Conservation (phyloP, 2,888 invertebrate genomes). For the Chymomyza caudatula region DNA sequence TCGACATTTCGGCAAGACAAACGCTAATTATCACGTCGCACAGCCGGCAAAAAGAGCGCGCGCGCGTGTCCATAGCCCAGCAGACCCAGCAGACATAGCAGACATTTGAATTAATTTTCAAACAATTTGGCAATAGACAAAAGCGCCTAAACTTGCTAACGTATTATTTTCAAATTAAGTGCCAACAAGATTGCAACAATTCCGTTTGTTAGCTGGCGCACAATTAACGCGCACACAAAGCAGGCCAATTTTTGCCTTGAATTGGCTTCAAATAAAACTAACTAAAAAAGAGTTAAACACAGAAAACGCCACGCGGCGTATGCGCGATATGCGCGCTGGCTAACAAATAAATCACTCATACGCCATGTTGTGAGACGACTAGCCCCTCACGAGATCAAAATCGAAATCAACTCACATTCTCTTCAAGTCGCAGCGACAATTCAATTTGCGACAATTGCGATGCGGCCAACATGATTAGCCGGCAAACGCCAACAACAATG, state of each 20-base stretch:
- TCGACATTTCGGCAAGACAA: slow-evolving; percentile 59
- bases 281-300: not conserved
- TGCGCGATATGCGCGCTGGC: slow-evolving; percentile 61
- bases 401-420: not conserved
- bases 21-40: slow-evolving; percentile 67
- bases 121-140: slow-evolving; percentile 48
- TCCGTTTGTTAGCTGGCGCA: not conserved
- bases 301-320: slow-evolving; percentile 56
- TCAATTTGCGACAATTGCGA: slow-evolving; percentile 59
- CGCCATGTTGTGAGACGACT: slow-evolving; percentile 44
- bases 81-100: slow-evolving; percentile 40
- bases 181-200: slow-evolving; percentile 24
- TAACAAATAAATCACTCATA: slow-evolving; percentile 63
- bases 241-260: not conserved
- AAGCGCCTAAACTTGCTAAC: slow-evolving; percentile 16
- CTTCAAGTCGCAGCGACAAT: slow-evolving; percentile 44
- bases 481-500: slow-evolving; percentile 5
- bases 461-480: slow-evolving; percentile 65
- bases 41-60: too few species aligned
- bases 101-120: slow-evolving; percentile 60
- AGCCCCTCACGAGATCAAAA: slow-evolving; percentile 26
- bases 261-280: not conserved
- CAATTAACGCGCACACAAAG: not conserved
- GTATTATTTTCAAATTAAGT: slow-evolving; percentile 70
- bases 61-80: slow-evolving; percentile 11